Conservation (phyloP, 1,140 invertebrate genomes). For the Drosophila sucinea region DNA sequence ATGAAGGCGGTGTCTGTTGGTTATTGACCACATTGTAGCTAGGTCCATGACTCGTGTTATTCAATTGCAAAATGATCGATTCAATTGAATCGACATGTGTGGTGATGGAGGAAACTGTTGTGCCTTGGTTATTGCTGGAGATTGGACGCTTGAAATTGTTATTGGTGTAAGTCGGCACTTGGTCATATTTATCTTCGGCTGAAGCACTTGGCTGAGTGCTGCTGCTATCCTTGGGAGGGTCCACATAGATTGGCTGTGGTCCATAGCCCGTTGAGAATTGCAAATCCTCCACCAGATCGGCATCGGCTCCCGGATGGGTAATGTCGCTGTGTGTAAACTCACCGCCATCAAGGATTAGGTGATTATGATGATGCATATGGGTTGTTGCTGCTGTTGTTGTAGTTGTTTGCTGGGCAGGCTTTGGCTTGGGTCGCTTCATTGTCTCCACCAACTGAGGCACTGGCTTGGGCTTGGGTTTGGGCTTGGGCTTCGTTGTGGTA, state of each 20-base stretch:
- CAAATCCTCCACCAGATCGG: constrained; percentile 78
- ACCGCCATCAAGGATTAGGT: constrained; percentile 58
- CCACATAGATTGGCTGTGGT: constrained; percentile 69
- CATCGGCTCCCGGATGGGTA: constrained; percentile 79
- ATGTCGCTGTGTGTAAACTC: constrained; percentile 82
- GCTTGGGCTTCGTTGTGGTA: constrained; percentile 20
- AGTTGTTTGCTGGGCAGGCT: constrained; percentile 27
- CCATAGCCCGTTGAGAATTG: constrained; percentile 82
- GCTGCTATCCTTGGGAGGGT: constrained; percentile 56
- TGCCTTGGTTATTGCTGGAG: constrained; percentile 50
- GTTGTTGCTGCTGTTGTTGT: neutral
- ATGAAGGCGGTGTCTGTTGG: constrained; percentile 67
- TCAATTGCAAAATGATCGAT: constrained; percentile 87
- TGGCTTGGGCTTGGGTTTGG: constrained; percentile 41
- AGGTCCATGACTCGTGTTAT: constrained; percentile 85
- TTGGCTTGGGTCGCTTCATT: constrained; percentile 54
- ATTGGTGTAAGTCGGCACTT: constrained; percentile 68
- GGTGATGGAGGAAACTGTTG: constrained; percentile 75
- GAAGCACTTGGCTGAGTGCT: constrained; percentile 14
- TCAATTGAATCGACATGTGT: constrained; percentile 85
- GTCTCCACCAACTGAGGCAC: constrained; percentile 48
- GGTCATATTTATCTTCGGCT: constrained; percentile 67
- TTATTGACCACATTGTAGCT: constrained; percentile 73
- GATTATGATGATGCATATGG: constrained; percentile 66
- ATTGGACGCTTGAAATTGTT: constrained; percentile 52